Evolutionary conservation across 2,888 invertebrate genomes (phyloP).

Genomic region (Eristalis arbustorum): DNA sequence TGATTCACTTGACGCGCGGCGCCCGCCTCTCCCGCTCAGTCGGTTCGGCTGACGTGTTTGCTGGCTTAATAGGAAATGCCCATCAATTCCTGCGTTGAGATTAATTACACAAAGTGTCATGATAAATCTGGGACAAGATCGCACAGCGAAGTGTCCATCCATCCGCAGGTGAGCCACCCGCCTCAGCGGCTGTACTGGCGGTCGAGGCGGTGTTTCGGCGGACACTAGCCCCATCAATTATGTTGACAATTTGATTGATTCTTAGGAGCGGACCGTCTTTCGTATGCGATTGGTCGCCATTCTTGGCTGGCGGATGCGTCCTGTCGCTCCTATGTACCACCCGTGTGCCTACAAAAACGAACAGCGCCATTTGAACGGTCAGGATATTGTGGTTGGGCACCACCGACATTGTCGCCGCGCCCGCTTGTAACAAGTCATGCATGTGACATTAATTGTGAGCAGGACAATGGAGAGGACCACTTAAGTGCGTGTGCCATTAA

Average conservation of each 20-base stretch:
- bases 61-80: conserved; percentile 58
- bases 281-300: conserved; percentile 40
- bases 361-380: not conserved
- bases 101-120: conserved; percentile 65
- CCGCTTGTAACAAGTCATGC: conserved; percentile 38
- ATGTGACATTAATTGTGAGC: conserved; percentile 53
- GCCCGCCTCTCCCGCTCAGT: not conserved
- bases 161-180: conserved; percentile 4
- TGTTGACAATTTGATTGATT: conserved; percentile 67
- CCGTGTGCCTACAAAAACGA: conserved; percentile 18
- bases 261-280: conserved; percentile 26
- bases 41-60: not conserved
- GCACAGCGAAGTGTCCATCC: conserved; percentile 33
- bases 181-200: not conserved
- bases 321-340: too few relatives aligned
- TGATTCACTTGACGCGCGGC: conserved; percentile 24
- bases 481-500: conserved; percentile 7
- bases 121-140: conserved; percentile 65
- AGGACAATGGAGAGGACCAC: conserved; percentile 18
- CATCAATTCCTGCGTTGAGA: conserved; percentile 60
- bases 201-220: not conserved
- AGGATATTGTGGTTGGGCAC: not conserved
- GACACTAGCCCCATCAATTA: conserved; percentile 52
- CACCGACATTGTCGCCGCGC: not conserved
- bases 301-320: not conserved